Conservation (phyloP, 2,797 vertebrate species). For the Dromococcyx pavoninus region DNA sequence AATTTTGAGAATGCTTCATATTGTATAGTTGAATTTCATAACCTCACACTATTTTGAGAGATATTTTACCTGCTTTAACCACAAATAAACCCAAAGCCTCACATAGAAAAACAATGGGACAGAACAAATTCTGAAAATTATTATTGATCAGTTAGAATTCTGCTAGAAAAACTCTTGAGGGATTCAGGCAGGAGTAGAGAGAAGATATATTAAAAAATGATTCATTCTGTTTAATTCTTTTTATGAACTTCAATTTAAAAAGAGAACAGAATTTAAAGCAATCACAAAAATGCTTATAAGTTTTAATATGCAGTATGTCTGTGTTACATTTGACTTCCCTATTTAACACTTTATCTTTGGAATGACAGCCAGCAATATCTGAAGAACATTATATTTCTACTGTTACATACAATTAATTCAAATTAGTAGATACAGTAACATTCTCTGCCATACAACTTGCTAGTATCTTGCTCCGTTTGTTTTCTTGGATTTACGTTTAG, state of each 20-base stretch:
- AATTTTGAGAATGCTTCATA: background rate
- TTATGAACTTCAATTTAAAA: background rate
- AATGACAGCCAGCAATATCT: background rate
- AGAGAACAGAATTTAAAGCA: background rate
- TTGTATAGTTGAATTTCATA: background rate
- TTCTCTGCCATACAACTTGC: background rate
- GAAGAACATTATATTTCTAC: background rate
- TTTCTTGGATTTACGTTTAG: background rate
- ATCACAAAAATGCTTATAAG: background rate
- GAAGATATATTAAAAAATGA: background rate
- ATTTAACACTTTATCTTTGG: background rate
- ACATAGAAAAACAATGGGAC: background rate
- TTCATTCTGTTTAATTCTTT: background rate
- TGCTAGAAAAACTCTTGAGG: background rate
- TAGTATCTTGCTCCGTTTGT: background rate
- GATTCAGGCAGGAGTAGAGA: background rate
- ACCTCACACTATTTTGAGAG: background rate
- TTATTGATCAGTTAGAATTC: background rate
- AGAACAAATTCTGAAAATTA: background rate
- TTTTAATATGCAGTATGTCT: background rate
- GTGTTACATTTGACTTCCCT: background rate
- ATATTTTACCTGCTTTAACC: background rate
- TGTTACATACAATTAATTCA: background rate
- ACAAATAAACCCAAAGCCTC: background rate
- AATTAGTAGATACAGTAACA: background rate